These are phyloP conservation scores for Malacoraja senta DNA, from an alignment of 2,797 vertebrate genomes.

Conservation along the genomic window DNA sequence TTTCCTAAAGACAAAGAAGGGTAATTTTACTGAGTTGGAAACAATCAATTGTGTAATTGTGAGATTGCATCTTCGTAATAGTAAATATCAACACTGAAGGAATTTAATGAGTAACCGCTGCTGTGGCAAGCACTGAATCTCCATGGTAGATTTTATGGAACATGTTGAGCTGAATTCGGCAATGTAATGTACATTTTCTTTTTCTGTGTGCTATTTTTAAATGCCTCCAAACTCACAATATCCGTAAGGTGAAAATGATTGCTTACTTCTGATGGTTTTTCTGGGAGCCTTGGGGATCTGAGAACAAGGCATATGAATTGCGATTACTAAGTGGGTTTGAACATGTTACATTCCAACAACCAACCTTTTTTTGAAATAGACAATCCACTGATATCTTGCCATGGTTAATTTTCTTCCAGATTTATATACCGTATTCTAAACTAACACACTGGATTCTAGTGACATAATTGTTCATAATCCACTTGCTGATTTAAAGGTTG, in stretches of 20 bases:
- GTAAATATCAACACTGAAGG: slow-evolving; percentile 24
- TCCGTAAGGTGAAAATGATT: slow-evolving; percentile 38
- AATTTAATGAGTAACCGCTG: background rate
- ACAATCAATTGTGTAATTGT: slow-evolving; percentile 34
- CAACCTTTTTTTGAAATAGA: slow-evolving; percentile 31
- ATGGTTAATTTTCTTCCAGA: slow-evolving; percentile 34
- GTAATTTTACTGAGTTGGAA: slow-evolving; percentile 2
- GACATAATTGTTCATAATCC: slow-evolving; percentile 35
- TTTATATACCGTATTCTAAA: slow-evolving; percentile 34
- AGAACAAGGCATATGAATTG: slow-evolving; percentile 21
- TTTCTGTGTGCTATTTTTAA: slow-evolving; percentile 29
- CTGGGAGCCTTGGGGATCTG: background rate
- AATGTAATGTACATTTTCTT: background rate
- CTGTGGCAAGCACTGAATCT: background rate
- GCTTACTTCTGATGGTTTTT: slow-evolving; percentile 17
- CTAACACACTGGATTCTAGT: slow-evolving; percentile 19
- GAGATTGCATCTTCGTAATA: background rate
- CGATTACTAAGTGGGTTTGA: slow-evolving; percentile 36
- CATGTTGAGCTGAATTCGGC: background rate
- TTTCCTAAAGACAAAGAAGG: slow-evolving; percentile 8
- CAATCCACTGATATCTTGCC: slow-evolving; percentile 33
- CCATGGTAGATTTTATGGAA: slow-evolving; percentile 4
- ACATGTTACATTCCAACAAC: slow-evolving; percentile 32
- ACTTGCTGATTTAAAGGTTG: slow-evolving; percentile 18
- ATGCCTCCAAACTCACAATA: slow-evolving; percentile 28